Conservation (phyloP, 2,113 vertebrate species). For the Trachemys scripta region DNA sequence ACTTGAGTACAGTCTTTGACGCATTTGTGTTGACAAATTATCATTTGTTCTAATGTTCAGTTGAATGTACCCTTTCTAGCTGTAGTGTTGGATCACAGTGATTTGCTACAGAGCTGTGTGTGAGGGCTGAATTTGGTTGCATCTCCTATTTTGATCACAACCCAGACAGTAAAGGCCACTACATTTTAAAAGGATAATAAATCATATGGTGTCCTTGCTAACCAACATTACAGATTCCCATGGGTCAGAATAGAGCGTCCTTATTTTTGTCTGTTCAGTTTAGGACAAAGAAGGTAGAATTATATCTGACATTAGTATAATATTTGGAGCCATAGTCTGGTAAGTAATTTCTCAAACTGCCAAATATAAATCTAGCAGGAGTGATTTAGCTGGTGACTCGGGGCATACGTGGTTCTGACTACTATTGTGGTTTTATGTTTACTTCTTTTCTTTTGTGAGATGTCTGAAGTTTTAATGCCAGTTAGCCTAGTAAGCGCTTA, state of each 20-base stretch:
- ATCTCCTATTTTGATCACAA: slow-evolving; percentile 43
- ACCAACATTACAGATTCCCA: not conserved
- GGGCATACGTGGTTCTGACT: slow-evolving; percentile 37
- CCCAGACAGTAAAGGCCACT: slow-evolving; percentile 50
- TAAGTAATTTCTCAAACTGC: slow-evolving; percentile 66
- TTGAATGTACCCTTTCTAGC: not conserved
- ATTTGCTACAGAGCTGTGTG: not conserved
- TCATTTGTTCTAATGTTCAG: not conserved
- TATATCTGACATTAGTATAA: slow-evolving; percentile 21
- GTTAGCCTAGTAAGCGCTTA: slow-evolving; percentile 6
- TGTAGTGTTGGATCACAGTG: not conserved
- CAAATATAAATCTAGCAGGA: slow-evolving; percentile 66
- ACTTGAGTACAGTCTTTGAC: not conserved
- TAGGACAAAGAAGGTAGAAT: slow-evolving; percentile 45
- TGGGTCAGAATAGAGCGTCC: not conserved
- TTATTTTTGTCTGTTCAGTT: slow-evolving; percentile 48
- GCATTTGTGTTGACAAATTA: slow-evolving; percentile 26
- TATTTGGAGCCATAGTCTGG: slow-evolving; percentile 53
- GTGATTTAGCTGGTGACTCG: slow-evolving; percentile 19
- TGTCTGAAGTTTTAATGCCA: slow-evolving; percentile 32
- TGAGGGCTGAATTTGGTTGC: not conserved
- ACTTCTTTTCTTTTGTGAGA: slow-evolving; percentile 35
- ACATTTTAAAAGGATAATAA: slow-evolving; percentile 50
- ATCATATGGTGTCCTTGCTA: slow-evolving; percentile 36
- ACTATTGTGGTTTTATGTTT: slow-evolving; percentile 32